Evolutionary conservation across 2,888 invertebrate genomes (phyloP), one percentile per base, ranked within the genome.

Genomic region (Hartigia nigra): DNA sequence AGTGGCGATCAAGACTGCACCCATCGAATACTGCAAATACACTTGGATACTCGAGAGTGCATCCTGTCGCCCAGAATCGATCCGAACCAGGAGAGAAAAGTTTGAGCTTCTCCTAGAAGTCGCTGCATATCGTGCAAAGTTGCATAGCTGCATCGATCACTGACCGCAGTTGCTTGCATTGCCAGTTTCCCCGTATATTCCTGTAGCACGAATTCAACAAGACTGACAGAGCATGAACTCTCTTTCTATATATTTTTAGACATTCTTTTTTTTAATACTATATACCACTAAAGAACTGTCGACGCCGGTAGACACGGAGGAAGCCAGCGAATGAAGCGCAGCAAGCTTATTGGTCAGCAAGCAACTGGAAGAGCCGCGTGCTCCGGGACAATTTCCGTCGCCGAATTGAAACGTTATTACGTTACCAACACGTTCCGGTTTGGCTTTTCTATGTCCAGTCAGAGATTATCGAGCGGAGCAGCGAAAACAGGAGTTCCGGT

Each of bases 331-430:
- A 23, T 14, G 55, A 55, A 23, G 9, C 23, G 39, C 39, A 39
- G 39, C 39, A 4, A 39, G 55, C 55, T 55, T 55, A 55, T 55
- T 55, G 55, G 55, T 55, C 55, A 55, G 55, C 55, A 55, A 23
- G 55, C 55, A 55, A 55, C 55, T 23, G 85, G 82, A 81, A 81
- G 84, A 78, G 79, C 81, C 74, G 80, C 81, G 81, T 84, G 83
- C 84, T 87, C 86, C 85, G 82, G 80, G 81, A 90, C 88, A 91
- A 91, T 91, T 91, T 91, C 91, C 91, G 91, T 85, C 82, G 86
- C 85, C 87, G 88, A 90, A 91, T 91, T 88, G 91, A 90, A 91
- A 91, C 89, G 87, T 90, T 90, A 91, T 91, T 91, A 87, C 88
- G 87, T 91, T 91, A 90, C 88, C 82, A 82, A 88, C 86, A 86